Percentiles rank a stretch among this genome's conserved stretches.
phyloP scores from a whole-genome alignment of 1,140 invertebrate genomes.

The Cydia fagiglandana region DNA sequence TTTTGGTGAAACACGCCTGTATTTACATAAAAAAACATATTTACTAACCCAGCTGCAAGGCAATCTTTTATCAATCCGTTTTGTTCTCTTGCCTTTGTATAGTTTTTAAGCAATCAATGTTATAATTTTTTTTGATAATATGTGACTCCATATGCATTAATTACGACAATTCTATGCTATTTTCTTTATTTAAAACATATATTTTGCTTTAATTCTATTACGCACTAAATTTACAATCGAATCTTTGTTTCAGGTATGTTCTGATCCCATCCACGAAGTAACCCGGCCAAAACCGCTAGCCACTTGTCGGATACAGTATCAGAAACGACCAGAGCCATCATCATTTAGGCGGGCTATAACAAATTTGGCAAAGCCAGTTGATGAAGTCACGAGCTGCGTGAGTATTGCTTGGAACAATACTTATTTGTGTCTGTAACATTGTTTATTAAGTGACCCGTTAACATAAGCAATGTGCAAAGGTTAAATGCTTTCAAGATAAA shows the following conservation, averaged over 20 bases:
- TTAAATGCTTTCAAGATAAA: constrained; percentile 12
- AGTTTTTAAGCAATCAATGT: too few relatives aligned
- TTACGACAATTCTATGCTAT: too few relatives aligned
- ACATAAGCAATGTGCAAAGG: constrained; percentile 13
- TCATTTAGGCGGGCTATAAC: constrained; percentile 6
- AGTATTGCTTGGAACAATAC: constrained; percentile 50
- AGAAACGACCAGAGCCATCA: neutral
- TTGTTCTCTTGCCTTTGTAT: too few relatives aligned
- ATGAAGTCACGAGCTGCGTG: constrained; percentile 46
- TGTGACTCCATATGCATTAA: too few relatives aligned
- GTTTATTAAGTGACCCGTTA: constrained; percentile 28
- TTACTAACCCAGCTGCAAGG: too few relatives aligned
- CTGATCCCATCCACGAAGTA: constrained; percentile 10
- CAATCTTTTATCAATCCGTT: too few relatives aligned
- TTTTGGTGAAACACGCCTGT: neutral
- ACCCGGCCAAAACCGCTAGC: constrained; percentile 14
- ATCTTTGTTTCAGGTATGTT: constrained; percentile 55
- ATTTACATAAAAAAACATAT: neutral
- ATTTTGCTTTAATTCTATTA: neutral
- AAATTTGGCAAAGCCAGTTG: constrained; percentile 17
- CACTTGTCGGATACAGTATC: neutral
- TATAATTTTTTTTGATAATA: too few relatives aligned
- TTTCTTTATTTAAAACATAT: too few relatives aligned
- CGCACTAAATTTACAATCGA: neutral
- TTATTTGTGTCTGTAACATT: constrained; percentile 39